Evolutionary conservation across 1,140 invertebrate genomes (phyloP), one percentile per base, ranked within the genome.

Genomic region (Scylla paramamosain): DNA sequence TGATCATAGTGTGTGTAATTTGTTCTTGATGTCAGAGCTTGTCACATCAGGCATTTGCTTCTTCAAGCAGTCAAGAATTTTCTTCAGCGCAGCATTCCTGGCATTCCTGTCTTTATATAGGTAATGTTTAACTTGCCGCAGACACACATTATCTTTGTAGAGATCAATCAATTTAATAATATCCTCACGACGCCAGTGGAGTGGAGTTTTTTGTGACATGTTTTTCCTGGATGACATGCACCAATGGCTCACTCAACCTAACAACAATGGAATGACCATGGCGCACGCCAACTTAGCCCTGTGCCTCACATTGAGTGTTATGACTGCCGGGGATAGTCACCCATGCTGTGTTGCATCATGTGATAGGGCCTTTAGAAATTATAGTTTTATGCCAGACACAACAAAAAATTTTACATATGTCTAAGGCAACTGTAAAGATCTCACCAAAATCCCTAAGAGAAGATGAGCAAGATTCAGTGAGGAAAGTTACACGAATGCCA

Each of bases 11-110:
- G 88, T 32, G 39, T 90, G 88, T 90, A 90, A 48, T 90, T 90
- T 90, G 28, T 32, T 90, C 45, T 90, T 90, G 31, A 90, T 90
- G 88, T 90, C 88, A n/a, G 32, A 29, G 31, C 88, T 90, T 90
- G 83, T 84, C 31, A 84, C 83, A n/a, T 84, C n/a, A 6, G 83
- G 83, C 83, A 84, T 84, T 31, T 84, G 83, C n/a, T 84, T 84
- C 83, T 84, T 84, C 83, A 84, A 4, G 31, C 83, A 28, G 88
- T 90, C 88, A 90, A 90, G 28, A 7, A 90, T 90, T 90, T 48
- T 39, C 31, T 7, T 29, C 25, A 90, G 4, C 32, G 45, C 88
- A 90, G 88, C 25, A 90, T 90, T 39, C 39, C 88, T 90, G 31
- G 28, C 88, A 32, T 90, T 29, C 25, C 39, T 90, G 88, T 90